Percentiles rank a stretch among this genome's conserved stretches.
Conservation (phyloP, 2,888 invertebrate genomes). For the Chamaedrilus cognettii region DNA sequence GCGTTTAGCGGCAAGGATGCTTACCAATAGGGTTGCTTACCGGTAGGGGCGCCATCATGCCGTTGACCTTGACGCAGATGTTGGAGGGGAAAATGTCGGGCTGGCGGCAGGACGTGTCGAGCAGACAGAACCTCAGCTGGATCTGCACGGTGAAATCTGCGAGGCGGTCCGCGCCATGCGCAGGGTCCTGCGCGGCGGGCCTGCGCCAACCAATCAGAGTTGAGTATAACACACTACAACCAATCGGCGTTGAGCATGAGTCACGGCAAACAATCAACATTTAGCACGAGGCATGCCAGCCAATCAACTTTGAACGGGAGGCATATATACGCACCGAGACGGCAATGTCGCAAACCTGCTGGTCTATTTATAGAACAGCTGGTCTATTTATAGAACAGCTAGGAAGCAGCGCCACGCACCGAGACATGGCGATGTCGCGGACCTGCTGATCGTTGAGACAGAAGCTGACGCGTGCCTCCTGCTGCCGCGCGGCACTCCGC, state of each 20-base stretch:
- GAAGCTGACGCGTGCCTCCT: conserved; percentile 84
- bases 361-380: too few relatives aligned
- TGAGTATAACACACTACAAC: not conserved
- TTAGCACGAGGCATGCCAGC: too few relatives aligned
- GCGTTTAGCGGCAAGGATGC: too few relatives aligned
- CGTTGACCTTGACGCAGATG: conserved; percentile 89
- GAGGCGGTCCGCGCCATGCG: too few relatives aligned
- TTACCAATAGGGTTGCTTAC: too few relatives aligned
- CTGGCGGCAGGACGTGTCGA: conserved; percentile 86
- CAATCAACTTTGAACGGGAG: too few relatives aligned
- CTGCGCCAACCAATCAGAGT: conserved; percentile 59
- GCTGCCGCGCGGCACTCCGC: conserved; percentile 65
- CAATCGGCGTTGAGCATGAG: not conserved
- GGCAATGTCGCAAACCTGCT: too few relatives aligned
- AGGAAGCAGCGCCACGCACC: too few relatives aligned
- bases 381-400: too few relatives aligned
- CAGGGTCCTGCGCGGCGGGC: too few relatives aligned
- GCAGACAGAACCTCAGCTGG: conserved; percentile 87
- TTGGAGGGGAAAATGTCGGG: conserved; percentile 94
- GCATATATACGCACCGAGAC: too few relatives aligned
- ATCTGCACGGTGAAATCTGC: conserved; percentile 75
- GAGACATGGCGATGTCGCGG: conserved; percentile 82
- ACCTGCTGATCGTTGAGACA: conserved; percentile 92
- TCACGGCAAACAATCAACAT: too few relatives aligned
- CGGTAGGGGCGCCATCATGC: conserved; percentile 85